phyloP scores from a whole-genome alignment of 2,888 invertebrate species.

The Lottia gigantea region DNA sequence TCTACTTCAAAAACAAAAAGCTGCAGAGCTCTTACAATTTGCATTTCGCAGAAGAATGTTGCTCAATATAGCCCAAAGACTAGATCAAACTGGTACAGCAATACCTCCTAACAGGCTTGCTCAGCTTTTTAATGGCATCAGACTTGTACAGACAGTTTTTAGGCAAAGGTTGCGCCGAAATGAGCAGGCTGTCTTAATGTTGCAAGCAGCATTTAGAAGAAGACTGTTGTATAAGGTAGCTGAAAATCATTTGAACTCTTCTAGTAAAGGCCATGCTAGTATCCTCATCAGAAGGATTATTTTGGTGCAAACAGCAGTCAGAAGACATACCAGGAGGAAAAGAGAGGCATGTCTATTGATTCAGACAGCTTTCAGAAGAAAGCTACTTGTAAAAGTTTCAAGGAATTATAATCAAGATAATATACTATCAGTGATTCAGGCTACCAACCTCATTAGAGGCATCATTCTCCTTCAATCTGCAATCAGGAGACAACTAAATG shows the following conservation, averaged over 20 bases:
- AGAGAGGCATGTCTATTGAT: neutral
- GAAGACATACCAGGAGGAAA: neutral
- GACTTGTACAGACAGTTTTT: neutral
- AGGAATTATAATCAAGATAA: neutral
- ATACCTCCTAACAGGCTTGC: neutral
- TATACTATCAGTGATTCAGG: neutral
- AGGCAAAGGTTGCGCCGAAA: neutral
- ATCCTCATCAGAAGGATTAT: neutral
- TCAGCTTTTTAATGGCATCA: neutral
- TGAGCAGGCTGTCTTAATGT: neutral
- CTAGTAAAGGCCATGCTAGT: neutral
- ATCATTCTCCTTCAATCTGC: neutral
- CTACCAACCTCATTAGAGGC: neutral
- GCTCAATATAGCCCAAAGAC: neutral
- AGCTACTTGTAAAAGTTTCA: neutral
- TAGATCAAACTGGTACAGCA: neutral
- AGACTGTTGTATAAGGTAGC: neutral
- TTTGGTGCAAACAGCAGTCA: neutral
- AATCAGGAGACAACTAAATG: neutral
- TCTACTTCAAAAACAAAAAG: neutral
- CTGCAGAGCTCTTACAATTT: neutral
- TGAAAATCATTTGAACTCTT: neutral
- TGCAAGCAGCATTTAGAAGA: slow-evolving; percentile 3
- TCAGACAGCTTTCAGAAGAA: neutral
- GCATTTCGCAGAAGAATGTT: neutral